Evolutionary conservation across 2,113 vertebrate genomes (phyloP), one percentile per base, ranked within the genome.

Genomic region (Vidua macroura): DNA sequence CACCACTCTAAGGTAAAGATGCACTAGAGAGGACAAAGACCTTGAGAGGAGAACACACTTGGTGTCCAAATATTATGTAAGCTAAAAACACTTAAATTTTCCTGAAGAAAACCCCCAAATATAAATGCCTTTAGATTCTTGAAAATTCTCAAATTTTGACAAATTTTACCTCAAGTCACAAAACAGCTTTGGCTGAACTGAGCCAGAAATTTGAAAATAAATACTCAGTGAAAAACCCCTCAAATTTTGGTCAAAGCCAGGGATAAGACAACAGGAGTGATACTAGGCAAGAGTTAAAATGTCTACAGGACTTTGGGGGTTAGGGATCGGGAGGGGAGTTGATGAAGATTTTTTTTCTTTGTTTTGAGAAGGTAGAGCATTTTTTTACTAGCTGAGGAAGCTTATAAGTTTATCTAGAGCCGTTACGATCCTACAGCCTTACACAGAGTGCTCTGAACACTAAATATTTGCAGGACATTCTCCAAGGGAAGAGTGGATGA

Each of bases 191-290:
- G n/a, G 22, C 31, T 69, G 27, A 83, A 69, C 9, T 24, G 13
- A 86, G 25, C 1, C 5, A 48, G 30, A 49, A 87, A 35, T 5
- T 4, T 77, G 25, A 37, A 86, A 76, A 73, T 1, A 72, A 68
- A 52, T 12, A 3, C 5, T 49, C 20, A 39, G 25, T 73, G 58
- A 60, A 80, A 60, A 4, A 28, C 0, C 1, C 0, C 9, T 49
- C 15, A 69, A 7, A n/a, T 83, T 86, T 73, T 53, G 83, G 46
- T 46, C 25, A 82, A 92, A 85, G 9, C 7, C 37, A 73, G n/a
- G 14, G 39, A 31, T 37, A 79, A 76, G 59, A 66, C 13, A 88
- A 44, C 17, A 28, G 24, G 11, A 48, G 24, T 15, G 11, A 24
- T n/a, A 53, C 11, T 6, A 56, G 11, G 13, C 27, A 73, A 77